phyloP scores from a whole-genome alignment of 1,140 invertebrate genomes.

The Cheumatopsyche charites region DNA sequence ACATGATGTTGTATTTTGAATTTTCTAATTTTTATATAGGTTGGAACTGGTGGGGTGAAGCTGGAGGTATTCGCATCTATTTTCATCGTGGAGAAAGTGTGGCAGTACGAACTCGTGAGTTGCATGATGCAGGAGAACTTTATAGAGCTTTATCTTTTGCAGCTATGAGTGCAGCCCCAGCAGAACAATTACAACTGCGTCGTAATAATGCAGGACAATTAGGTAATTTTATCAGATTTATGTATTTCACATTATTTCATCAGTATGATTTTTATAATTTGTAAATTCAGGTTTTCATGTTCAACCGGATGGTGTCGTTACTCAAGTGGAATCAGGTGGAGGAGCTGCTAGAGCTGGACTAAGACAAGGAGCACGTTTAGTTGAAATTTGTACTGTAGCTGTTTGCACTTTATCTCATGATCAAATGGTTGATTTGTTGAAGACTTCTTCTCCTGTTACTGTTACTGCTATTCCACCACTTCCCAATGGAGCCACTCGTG shows the following conservation, averaged over 20 bases:
- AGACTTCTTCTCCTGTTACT: constrained; percentile 86
- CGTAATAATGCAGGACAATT: constrained; percentile 85
- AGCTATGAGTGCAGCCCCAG: constrained; percentile 64
- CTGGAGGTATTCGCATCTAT: constrained; percentile 69
- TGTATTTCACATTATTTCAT: not conserved
- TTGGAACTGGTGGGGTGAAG: constrained; percentile 56
- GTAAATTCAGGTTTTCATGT: constrained; percentile 84
- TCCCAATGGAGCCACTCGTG: constrained; percentile 58
- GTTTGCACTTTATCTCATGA: constrained; percentile 90
- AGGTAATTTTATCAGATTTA: constrained; percentile 49
- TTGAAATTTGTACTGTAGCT: constrained; percentile 91
- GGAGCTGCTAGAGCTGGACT: constrained; percentile 90
- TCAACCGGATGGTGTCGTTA: constrained; percentile 93
- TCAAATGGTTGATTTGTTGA: constrained; percentile 91
- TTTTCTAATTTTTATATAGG: constrained; percentile 49
- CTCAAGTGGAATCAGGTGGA: constrained; percentile 88
- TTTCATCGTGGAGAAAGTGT: constrained; percentile 87
- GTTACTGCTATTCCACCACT: constrained; percentile 77
- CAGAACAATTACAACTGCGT: constrained; percentile 55
- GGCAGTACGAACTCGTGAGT: constrained; percentile 71
- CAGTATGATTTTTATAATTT: not conserved
- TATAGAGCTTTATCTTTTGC: constrained; percentile 54
- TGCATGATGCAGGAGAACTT: constrained; percentile 68
- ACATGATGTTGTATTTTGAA: not conserved
- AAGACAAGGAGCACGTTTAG: constrained; percentile 84